Conservation (phyloP, 2,797 vertebrate genomes). For the Australoheros facetus region DNA sequence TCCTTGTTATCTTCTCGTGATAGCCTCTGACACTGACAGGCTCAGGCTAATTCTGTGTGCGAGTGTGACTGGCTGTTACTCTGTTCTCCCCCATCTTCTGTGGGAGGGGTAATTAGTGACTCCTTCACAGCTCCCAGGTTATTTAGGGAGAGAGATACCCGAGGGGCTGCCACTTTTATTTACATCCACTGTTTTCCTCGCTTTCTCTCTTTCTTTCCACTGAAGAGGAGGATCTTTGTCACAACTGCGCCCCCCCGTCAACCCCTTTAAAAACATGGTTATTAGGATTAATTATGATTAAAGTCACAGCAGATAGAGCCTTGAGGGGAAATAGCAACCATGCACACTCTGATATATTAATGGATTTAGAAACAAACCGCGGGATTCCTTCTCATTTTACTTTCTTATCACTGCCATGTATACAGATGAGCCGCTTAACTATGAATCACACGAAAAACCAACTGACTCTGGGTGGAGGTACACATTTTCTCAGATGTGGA, state of each 20-base stretch:
- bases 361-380: constrained; percentile 58
- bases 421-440: constrained; percentile 47
- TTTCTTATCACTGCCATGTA: constrained; percentile 42
- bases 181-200: constrained; percentile 62
- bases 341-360: constrained; percentile 43
- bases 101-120: constrained; percentile 78
- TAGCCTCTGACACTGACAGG: constrained; percentile 65
- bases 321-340: constrained; percentile 43
- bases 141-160: constrained; percentile 77
- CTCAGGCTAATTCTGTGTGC: constrained; percentile 53
- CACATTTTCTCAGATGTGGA: background rate
- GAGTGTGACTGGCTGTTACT: constrained; percentile 60
- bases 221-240: constrained; percentile 66
- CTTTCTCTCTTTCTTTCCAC: constrained; percentile 43
- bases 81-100: constrained; percentile 34
- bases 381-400: constrained; percentile 49
- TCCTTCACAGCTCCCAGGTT: constrained; percentile 77
- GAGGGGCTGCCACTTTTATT: constrained; percentile 78
- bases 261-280: constrained; percentile 64
- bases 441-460: constrained; percentile 32
- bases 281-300: constrained; percentile 77
- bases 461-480: constrained; percentile 16
- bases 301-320: constrained; percentile 59
- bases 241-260: constrained; percentile 38
- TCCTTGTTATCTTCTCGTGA: constrained; percentile 68